phyloP scores from a whole-genome alignment of 53 echinoderm and acorn worm genomes.

The Paelopatides confundens region DNA sequence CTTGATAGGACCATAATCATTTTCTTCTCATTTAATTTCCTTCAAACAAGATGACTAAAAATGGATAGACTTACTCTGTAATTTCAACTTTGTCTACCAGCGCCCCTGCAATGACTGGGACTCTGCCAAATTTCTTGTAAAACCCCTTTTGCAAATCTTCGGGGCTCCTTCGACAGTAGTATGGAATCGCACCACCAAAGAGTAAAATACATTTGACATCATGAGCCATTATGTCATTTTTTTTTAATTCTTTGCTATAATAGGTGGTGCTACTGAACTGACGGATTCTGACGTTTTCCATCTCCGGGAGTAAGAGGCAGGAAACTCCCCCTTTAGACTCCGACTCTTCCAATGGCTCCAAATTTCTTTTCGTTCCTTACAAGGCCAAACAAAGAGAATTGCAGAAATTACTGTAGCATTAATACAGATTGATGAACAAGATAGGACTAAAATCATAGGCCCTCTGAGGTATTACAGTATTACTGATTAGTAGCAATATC shows the following conservation, averaged over 20 bases:
- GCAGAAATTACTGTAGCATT: not conserved
- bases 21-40: no score
- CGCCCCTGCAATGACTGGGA: conserved; percentile 86
- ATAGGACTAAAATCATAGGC: no score
- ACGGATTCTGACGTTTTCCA: conserved; percentile 75
- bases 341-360: conserved; percentile 66
- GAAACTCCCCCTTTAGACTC: conserved; percentile 67
- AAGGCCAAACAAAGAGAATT: not conserved
- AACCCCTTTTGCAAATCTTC: conserved; percentile 65
- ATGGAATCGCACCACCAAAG: conserved; percentile 46
- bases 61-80: conserved; percentile 44
- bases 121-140: conserved; percentile 38
- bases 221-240: conserved; percentile 20
- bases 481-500: no score
- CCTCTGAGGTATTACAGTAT: no score
- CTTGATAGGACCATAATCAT: no score
- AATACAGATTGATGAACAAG: no score
- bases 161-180: not conserved
- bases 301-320: conserved; percentile 77
- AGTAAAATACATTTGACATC: conserved; percentile 80
- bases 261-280: conserved; percentile 41
- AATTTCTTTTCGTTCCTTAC: conserved; percentile 55
- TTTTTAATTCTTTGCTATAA: not conserved
- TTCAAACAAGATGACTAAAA: not conserved
- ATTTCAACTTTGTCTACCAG: conserved; percentile 57